Percentiles rank a stretch among this genome's conserved stretches.
phyloP scores from a whole-genome alignment of 53 echinoderm and acorn worm species.

The Crossaster papposus region DNA sequence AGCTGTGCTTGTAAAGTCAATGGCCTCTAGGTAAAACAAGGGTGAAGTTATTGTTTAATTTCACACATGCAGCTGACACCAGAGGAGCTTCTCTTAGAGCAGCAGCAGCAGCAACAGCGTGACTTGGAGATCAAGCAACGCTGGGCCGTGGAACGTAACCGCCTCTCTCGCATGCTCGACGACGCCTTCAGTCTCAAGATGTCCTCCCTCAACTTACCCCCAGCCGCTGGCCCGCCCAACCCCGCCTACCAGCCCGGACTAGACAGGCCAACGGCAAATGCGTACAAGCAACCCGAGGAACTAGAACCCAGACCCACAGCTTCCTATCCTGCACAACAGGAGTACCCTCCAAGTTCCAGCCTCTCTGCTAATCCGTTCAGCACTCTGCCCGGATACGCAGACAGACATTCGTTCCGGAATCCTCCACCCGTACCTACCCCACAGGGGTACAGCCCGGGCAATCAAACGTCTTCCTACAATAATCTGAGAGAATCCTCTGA shows the following conservation, averaged over 20 bases:
- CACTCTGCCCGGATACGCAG: slow-evolving; percentile 18
- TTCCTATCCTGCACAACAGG: slow-evolving; percentile 9
- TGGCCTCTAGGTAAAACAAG: no score
- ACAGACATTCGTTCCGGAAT: background rate
- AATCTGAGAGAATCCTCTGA: background rate
- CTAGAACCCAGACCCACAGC: slow-evolving; percentile 15
- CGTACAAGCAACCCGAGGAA: slow-evolving; percentile 10
- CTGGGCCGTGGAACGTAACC: slow-evolving; percentile 49
- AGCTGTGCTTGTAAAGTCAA: no score
- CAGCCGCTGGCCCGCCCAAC: background rate
- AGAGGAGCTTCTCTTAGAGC: slow-evolving; percentile 16
- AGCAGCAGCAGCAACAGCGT: slow-evolving; percentile 32
- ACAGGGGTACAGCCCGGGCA: background rate
- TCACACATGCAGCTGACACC: slow-evolving; percentile 21
- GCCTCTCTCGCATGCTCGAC: slow-evolving; percentile 54
- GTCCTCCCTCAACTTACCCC: slow-evolving; percentile 4
- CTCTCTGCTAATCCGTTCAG: slow-evolving; percentile 2
- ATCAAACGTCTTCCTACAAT: background rate
- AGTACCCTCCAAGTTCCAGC: background rate
- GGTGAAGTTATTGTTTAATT: no score
- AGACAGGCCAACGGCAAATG: background rate
- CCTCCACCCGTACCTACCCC: background rate
- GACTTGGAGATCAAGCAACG: slow-evolving; percentile 57
- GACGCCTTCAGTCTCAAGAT: slow-evolving; percentile 55
- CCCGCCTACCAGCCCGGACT: background rate